Evolutionary conservation across 2,797 vertebrate genomes (phyloP).

Genomic region (Oceanodroma leucorhoa): DNA sequence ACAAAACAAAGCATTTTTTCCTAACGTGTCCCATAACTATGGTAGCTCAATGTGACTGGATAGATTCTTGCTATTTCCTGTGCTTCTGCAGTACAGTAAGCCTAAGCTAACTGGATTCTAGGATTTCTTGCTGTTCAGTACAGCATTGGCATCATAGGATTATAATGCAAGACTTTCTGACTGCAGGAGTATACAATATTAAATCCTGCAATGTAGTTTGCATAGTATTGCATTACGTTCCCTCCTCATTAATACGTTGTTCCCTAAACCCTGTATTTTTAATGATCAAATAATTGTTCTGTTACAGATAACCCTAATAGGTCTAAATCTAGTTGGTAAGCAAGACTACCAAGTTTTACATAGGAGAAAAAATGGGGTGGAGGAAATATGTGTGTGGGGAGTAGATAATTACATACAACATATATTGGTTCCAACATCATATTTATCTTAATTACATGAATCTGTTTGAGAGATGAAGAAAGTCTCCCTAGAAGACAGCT

Average conservation of each 20-base stretch:
- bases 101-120: background rate
- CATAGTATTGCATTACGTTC: background rate
- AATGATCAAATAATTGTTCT: slow-evolving; percentile 1
- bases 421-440: background rate
- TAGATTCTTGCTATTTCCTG: background rate
- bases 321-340: background rate
- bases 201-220: background rate
- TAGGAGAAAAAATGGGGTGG: background rate
- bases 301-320: background rate
- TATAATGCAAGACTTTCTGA: background rate
- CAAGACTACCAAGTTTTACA: background rate
- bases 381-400: background rate
- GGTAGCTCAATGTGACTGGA: background rate
- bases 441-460: background rate
- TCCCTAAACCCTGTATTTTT: background rate
- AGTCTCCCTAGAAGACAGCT: background rate
- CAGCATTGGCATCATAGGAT: background rate
- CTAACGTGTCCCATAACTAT: background rate
- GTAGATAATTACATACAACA: background rate
- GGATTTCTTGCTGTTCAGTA: background rate
- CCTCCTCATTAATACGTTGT: background rate
- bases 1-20: background rate
- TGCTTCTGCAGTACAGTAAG: background rate
- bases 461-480: background rate
- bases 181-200: background rate